Evolutionary conservation across 2,797 vertebrate genomes (phyloP), one percentile per base, ranked within the genome.

Genomic region (Silurus aristotelis): DNA sequence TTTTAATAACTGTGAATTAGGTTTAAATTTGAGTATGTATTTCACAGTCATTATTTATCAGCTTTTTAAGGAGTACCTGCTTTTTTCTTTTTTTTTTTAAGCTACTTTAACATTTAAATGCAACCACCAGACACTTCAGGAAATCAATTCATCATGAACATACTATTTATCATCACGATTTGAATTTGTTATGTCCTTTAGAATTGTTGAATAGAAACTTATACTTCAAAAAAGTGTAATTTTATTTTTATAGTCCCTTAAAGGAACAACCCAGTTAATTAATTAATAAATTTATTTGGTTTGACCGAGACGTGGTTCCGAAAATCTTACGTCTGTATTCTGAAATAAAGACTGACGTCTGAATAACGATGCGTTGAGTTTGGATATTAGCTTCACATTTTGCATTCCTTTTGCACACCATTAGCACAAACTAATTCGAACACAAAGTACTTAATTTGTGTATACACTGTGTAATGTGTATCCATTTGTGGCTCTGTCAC

Each of bases 371-470:
- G 15, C 27, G 15, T 77, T 25, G 55, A 63, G 22, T n/a, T 1
- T 61, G 17, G 17, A 1, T 38, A 22, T 60, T 22, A 61, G 12
- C 10, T 46, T 0, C 22, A 63, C 12, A 63, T 13, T 15, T n/a
- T 63, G 6, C 55, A 77, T 61, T 27, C 8, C 56, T 61, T 15
- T 61, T 17, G 38, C 43, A 80, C 1, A 4, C 3, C 4, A 48
- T 64, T 73, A 66, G 46, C 68, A 66, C 68, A 25, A 20, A 55
- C 60, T 43, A 43, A 70, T 82, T 60, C 27, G 22, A 58, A 25
- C 80, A 81, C 82, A 66, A 46, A 82, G 25, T 43, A 70, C 63
- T 85, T 79, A 38, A 80, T 83, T 71, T 85, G 87, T 86, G 31
- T 86, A 46, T 82, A 68, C 17, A 58, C 68, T 55, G 63, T 46